Evolutionary conservation across 2,113 vertebrate species (phyloP).

Genomic region (Apeltes quadracus): DNA sequence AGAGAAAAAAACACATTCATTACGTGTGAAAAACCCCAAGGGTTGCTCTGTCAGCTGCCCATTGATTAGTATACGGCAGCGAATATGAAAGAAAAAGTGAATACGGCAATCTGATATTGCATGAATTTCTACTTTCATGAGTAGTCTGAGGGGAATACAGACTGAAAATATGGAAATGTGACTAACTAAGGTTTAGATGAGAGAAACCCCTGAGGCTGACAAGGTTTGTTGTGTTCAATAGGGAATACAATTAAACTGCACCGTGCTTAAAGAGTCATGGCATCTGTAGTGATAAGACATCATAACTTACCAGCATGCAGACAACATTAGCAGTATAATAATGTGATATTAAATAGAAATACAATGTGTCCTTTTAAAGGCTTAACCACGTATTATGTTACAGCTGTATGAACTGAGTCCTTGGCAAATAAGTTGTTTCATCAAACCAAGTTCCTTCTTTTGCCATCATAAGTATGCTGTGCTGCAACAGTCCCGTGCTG

Average conservation of each 20-base stretch:
- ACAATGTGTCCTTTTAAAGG: slow-evolving; percentile 30
- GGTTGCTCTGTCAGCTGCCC: slow-evolving; percentile 24
- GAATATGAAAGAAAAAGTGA: slow-evolving; percentile 31
- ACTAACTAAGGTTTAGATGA: slow-evolving; percentile 58
- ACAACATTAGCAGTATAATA: slow-evolving; percentile 40
- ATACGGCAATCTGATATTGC: slow-evolving; percentile 15
- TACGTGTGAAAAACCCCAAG: slow-evolving; percentile 23
- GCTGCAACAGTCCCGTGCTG: slow-evolving; percentile 14
- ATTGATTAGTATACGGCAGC: slow-evolving; percentile 41
- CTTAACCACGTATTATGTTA: slow-evolving; percentile 20
- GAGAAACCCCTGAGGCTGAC: slow-evolving; percentile 54
- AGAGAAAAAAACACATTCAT: slow-evolving; percentile 38
- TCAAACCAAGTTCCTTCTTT: slow-evolving; percentile 7
- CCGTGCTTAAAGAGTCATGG: slow-evolving; percentile 67
- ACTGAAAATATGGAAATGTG: slow-evolving; percentile 19
- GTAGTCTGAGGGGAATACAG: slow-evolving; percentile 4
- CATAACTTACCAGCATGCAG: slow-evolving; percentile 48
- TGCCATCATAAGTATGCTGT: slow-evolving; percentile 4
- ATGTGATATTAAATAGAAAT: slow-evolving; percentile 37
- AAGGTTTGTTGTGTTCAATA: slow-evolving; percentile 68
- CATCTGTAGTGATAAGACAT: slow-evolving; percentile 66
- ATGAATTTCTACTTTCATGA: slow-evolving; percentile 11
- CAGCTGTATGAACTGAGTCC: background rate
- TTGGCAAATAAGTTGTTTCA: slow-evolving; percentile 21
- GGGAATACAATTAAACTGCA: slow-evolving; percentile 56